Conservation (phyloP, 2,888 invertebrate species). For the Hypselothyrea guttata region DNA sequence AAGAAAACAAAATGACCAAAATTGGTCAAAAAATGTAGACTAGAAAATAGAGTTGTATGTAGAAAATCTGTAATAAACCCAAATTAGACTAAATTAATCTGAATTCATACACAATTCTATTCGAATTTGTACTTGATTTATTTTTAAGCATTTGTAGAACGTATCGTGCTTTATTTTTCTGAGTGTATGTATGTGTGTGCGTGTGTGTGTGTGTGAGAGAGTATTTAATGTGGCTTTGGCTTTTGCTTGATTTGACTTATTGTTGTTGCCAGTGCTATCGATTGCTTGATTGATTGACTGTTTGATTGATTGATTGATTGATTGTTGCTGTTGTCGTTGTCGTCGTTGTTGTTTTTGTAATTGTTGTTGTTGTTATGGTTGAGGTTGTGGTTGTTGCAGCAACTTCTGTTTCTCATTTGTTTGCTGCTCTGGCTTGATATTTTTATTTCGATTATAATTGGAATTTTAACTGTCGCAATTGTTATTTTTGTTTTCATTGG, state of each 20-base stretch:
- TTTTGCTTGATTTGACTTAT: conserved; percentile 40
- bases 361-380: too few species aligned
- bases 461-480: too few species aligned
- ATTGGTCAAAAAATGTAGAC: too few species aligned
- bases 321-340: conserved; percentile 18
- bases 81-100: too few species aligned
- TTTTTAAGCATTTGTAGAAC: too few species aligned
- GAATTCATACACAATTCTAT: too few species aligned
- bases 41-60: too few species aligned
- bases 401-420: conserved; percentile 11
- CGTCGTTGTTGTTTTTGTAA: conserved; percentile 18
- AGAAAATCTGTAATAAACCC: too few species aligned
- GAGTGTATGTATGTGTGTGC: conserved; percentile 4
- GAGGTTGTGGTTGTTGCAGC: too few species aligned
- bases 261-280: conserved; percentile 40
- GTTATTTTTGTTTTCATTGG: too few species aligned
- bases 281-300: conserved; percentile 38
- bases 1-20: too few species aligned
- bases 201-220: conserved; percentile 30
- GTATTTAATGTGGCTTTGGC: conserved; percentile 33
- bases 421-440: conserved; percentile 7
- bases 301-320: conserved; percentile 13
- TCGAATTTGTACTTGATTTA: too few species aligned
- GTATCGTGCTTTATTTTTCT: neutral
- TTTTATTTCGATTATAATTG: conserved; percentile 16